Evolutionary conservation across 23 tunicate species (phyloP).

Genomic region (Diplosoma virens): DNA sequence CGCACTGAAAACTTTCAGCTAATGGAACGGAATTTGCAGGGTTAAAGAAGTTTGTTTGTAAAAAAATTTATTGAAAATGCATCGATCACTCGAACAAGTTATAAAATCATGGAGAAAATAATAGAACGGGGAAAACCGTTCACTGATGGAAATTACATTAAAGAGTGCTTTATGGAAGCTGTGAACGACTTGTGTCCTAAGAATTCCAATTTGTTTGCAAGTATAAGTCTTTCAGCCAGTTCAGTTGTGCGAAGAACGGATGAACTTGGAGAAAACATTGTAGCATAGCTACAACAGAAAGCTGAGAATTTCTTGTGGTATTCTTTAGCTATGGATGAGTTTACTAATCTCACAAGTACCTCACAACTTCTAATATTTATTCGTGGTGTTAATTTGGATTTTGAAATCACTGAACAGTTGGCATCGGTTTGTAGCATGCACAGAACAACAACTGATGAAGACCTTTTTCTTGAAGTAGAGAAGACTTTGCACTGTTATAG

Average conservation of each 20-base stretch:
- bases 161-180: conserved; percentile 48
- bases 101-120: conserved; percentile 34
- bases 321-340: conserved; percentile 54
- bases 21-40: conserved; percentile 10
- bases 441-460: conserved; percentile 56
- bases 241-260: conserved; percentile 39
- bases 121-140: conserved; percentile 46
- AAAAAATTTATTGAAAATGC: conserved; percentile 29
- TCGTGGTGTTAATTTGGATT: conserved; percentile 42
- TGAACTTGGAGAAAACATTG: conserved; percentile 33
- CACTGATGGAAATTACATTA: conserved; percentile 40
- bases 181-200: conserved; percentile 28
- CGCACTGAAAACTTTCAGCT: conserved; percentile 21
- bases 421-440: conserved; percentile 44
- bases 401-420: conserved; percentile 45
- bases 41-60: conserved; percentile 1
- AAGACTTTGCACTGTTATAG: conserved; percentile 26
- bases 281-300: conserved; percentile 42
- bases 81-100: conserved; percentile 44
- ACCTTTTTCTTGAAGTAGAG: conserved; percentile 43
- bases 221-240: conserved; percentile 38
- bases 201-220: conserved; percentile 35
- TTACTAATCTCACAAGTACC: conserved; percentile 36
- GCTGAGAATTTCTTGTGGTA: conserved; percentile 35
- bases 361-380: conserved; percentile 50